phyloP scores from a whole-genome alignment of 2,888 invertebrate species.

The Theristus sp. region DNA sequence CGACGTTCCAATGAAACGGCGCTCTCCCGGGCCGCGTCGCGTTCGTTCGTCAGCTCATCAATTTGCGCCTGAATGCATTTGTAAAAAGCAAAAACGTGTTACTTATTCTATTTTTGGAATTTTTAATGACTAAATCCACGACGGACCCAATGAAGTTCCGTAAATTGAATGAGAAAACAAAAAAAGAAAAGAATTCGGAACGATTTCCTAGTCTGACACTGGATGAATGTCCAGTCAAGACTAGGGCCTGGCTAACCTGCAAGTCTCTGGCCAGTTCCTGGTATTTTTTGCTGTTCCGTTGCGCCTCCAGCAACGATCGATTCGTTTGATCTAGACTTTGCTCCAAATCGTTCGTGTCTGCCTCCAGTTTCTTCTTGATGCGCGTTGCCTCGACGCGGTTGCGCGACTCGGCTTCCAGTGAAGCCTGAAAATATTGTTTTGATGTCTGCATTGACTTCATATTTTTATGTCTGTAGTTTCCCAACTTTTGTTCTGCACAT shows the following conservation, averaged over 20 bases:
- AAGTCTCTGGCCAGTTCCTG: not conserved
- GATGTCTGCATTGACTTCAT: no score
- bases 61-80: not conserved
- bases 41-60: not conserved
- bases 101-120: no score
- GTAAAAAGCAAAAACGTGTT: no score
- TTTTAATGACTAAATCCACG: no score
- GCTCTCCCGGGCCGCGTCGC: not conserved
- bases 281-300: not conserved
- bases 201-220: no score
- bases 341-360: not conserved
- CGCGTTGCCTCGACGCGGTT: not conserved
- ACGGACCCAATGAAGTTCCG: no score
- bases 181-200: no score
- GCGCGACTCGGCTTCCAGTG: not conserved
- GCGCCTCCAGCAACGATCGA: not conserved
- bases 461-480: no score
- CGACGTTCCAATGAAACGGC: not conserved
- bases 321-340: not conserved
- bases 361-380: not conserved
- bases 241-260: no score
- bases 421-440: not conserved
- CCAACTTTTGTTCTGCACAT: no score
- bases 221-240: no score
- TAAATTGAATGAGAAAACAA: no score